These are phyloP conservation scores for Iselma pallidipennis DNA, from an alignment of 2,888 invertebrate species.

Conservation along the genomic window DNA sequence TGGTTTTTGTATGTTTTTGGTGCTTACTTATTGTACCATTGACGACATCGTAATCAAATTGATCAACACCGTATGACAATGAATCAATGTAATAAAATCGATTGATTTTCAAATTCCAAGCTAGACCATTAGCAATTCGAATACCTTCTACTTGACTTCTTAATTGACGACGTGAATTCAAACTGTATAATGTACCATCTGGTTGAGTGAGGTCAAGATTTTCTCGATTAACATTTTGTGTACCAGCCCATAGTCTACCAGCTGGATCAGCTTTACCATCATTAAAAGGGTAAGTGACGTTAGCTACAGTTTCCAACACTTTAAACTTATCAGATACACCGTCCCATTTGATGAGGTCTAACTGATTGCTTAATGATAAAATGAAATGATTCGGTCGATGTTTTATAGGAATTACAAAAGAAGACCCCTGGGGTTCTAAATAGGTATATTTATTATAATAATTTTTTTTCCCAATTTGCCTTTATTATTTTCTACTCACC, in stretches of 20 bases:
- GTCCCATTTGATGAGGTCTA: slow-evolving; percentile 51
- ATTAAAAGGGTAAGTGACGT: slow-evolving; percentile 74
- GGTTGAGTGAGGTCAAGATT: too few species aligned
- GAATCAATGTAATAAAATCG: slow-evolving; percentile 80
- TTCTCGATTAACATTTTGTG: background rate
- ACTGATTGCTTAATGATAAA: slow-evolving; percentile 11
- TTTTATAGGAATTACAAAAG: too few species aligned
- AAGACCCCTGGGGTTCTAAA: too few species aligned
- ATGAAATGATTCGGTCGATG: too few species aligned
- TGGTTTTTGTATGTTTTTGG: background rate
- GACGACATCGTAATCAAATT: slow-evolving; percentile 71
- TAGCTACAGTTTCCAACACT: too few species aligned
- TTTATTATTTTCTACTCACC: too few species aligned
- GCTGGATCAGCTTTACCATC: slow-evolving; percentile 78
- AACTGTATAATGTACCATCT: slow-evolving; percentile 57
- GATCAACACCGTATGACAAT: slow-evolving; percentile 65
- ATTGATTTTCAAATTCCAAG: slow-evolving; percentile 69
- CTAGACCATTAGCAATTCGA: slow-evolving; percentile 78
- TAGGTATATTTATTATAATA: too few species aligned
- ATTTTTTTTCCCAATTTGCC: too few species aligned
- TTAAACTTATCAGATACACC: too few species aligned
- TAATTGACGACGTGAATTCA: slow-evolving; percentile 52
- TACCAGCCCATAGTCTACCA: slow-evolving; percentile 74
- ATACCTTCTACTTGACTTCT: slow-evolving; percentile 46
- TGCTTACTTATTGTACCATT: background rate